Percentiles rank a stretch among this genome's conserved stretches.
Evolutionary conservation across 2,113 vertebrate genomes (phyloP).

Genomic region (Neofelis nebulosa): DNA sequence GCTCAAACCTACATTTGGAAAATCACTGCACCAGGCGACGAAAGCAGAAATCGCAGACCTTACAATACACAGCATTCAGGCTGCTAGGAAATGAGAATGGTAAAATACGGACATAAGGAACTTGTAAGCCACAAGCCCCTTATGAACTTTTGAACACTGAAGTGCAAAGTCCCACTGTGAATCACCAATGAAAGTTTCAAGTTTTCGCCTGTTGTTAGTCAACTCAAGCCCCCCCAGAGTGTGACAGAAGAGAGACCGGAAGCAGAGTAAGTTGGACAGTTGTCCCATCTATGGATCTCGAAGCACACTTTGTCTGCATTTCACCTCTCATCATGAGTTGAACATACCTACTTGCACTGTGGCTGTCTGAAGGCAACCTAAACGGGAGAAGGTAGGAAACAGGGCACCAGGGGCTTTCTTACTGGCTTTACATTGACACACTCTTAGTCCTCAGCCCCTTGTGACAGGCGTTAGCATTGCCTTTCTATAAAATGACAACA

Average conservation of each 20-base stretch:
- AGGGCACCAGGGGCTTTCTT: neutral
- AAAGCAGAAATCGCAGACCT: neutral
- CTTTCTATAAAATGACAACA: neutral
- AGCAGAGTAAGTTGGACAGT: neutral
- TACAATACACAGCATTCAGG: neutral
- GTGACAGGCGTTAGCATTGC: no score
- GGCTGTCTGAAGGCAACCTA: neutral
- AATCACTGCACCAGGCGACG: neutral
- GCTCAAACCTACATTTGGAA: neutral
- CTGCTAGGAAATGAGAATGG: neutral
- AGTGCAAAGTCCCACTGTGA: neutral
- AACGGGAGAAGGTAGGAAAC: neutral
- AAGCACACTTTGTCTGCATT: neutral
- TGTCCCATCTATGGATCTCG: neutral
- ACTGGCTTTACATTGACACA: neutral
- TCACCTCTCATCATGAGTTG: neutral
- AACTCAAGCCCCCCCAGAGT: neutral
- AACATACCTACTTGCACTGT: rapidly evolving
- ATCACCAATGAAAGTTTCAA: neutral
- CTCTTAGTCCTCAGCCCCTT: neutral
- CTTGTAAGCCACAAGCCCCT: neutral
- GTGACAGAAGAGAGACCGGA: neutral
- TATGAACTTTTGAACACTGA: neutral
- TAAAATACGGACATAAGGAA: neutral
- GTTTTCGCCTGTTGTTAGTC: neutral